These are phyloP conservation scores for Oligia strigilis DNA, from an alignment of 2,888 invertebrate genomes.

Conservation along the genomic window DNA sequence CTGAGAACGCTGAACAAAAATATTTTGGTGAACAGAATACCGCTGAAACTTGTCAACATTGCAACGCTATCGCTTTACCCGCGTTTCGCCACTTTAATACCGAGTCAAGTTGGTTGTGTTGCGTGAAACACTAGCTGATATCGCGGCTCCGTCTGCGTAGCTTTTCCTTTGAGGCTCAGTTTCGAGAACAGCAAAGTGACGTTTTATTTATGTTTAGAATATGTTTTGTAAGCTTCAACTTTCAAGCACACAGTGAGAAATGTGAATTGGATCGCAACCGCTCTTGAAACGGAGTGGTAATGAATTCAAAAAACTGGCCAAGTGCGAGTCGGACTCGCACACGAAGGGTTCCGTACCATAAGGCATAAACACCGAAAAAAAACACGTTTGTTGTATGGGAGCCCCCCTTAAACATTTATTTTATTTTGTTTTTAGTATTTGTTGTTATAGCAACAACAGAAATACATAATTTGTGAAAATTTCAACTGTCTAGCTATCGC, in stretches of 20 bases:
- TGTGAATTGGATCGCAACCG: slow-evolving; percentile 19
- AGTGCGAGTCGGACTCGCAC: no score
- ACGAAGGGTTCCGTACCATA: no score
- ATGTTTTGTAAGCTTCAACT: slow-evolving; percentile 17
- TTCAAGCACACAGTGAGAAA: slow-evolving; percentile 18
- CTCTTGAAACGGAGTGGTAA: slow-evolving; percentile 8
- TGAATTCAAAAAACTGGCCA: slow-evolving; percentile 12
- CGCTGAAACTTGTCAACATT: not conserved
- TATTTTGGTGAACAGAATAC: slow-evolving; percentile 13
- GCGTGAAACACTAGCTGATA: slow-evolving; percentile 50
- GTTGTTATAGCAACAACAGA: no score
- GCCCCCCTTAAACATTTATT: no score
- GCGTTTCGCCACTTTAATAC: slow-evolving; percentile 35
- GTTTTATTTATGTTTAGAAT: slow-evolving; percentile 51
- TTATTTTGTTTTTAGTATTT: no score
- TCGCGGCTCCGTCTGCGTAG: slow-evolving; percentile 28
- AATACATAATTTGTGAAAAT: no score
- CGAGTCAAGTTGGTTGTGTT: slow-evolving; percentile 35
- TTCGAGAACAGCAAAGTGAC: slow-evolving; percentile 48
- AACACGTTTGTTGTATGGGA: no score
- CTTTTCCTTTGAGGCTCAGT: slow-evolving; percentile 58
- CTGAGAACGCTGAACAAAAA: not conserved
- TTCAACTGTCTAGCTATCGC: no score
- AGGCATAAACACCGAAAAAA: no score
- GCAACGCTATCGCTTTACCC: slow-evolving; percentile 26